Base-by-base conservation (phyloP, 2,888 invertebrate species). In the Microctonus aethiopoides region DNA sequence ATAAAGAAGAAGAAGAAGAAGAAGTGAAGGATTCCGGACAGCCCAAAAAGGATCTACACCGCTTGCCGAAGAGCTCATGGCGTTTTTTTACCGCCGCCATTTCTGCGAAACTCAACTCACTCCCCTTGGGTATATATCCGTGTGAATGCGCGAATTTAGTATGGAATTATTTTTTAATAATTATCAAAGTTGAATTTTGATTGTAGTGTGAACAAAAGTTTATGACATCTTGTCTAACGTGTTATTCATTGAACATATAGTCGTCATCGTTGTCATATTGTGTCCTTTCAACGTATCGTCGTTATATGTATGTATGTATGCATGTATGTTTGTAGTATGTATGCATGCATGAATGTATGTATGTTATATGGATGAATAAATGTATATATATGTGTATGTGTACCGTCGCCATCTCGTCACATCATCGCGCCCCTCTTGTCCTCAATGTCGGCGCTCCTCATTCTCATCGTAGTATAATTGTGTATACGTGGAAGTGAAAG, bases 31-130 rank as follows among this genome's bases (percentile, higher is more conserved):
- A 65, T 66, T 66, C 59, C 54, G 60, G 63, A 60, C 57, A 51
- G 54, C 71, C 68, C 68, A 66, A 72, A 72, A 72, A 72, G 68
- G 71, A 68, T 41, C 62, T 63, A 11, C 24, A 39, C 26, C 56
- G 65, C 62, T 62, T 60, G 60, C 32, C 29, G 57, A 29, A 29
- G 16, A 57, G 57, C 60, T 24, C 51, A 46, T 62, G 41, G 62
- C 29, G 9, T 69, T 60, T 67, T 70, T 65, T 51, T 66, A 10
- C 46, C 59, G 72, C 67, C 73, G 75, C 75, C 75, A 75, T 75
- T 74, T 73, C 61, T 67, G 68, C 70, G 66, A 63, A 66, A 59
- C 61, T 41, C 61, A 62, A 34, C 62, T 59, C 69, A 70, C 51
- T 51, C 63, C 60, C 22, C 46, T 67, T 57, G 52, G 9, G 36